A percentile compares a stretch with the other conserved stretches of the same genome.
phyloP scores from a whole-genome alignment of 2,797 vertebrate genomes.

The Muraenolepis orangiensis region DNA sequence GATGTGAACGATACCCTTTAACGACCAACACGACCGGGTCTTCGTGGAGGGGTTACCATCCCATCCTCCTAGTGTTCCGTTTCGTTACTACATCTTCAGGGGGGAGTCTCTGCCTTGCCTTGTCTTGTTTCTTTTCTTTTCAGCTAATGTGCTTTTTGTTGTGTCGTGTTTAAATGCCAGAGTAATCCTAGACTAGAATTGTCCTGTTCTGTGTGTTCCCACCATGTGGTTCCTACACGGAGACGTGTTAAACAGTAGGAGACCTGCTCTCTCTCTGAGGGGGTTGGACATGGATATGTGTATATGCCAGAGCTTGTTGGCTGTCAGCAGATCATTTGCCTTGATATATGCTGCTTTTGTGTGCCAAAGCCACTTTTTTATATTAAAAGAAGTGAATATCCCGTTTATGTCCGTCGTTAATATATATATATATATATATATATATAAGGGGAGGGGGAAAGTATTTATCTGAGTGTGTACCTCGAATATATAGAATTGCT shows the following conservation, averaged over 20 bases:
- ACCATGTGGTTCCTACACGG: neutral
- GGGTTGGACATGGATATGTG: too few relatives aligned
- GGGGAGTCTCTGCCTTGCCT: conserved; percentile 12
- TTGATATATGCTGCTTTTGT: conserved; percentile 43
- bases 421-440: too few relatives aligned
- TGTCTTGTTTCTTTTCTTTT: neutral
- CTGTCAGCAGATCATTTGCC: conserved; percentile 47
- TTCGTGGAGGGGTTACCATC: neutral
- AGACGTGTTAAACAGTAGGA: neutral
- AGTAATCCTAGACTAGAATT: neutral
- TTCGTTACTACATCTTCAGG: neutral
- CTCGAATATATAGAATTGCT: conserved; percentile 46
- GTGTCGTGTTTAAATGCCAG: neutral
- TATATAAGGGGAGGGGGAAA: too few relatives aligned
- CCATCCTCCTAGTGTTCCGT: neutral
- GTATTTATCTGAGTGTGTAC: conserved; percentile 27
- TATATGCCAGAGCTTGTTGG: conserved; percentile 34
- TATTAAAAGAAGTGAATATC: conserved; percentile 25
- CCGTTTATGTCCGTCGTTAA: neutral
- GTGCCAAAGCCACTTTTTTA: conserved; percentile 40
- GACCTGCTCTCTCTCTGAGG: too few relatives aligned
- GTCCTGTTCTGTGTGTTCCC: neutral
- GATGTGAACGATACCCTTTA: neutral
- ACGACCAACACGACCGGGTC: neutral
- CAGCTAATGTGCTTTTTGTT: neutral